A percentile compares a stretch with the other conserved stretches of the same genome.
Evolutionary conservation across 2,888 invertebrate species (phyloP).

Genomic region (Pteria penguin): DNA sequence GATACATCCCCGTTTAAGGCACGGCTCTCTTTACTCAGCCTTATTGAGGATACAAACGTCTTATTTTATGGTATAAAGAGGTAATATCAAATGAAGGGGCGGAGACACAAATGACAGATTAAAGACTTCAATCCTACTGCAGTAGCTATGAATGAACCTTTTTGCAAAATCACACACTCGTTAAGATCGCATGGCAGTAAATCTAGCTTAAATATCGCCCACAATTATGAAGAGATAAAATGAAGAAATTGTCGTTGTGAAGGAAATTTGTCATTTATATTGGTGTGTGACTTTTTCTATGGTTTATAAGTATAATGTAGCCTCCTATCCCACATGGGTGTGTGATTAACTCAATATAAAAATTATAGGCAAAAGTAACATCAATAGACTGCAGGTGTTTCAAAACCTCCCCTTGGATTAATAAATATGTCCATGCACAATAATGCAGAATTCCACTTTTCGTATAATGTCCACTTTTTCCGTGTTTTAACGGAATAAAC

Average conservation of each 20-base stretch:
- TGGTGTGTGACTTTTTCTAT: too few relatives aligned
- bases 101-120: neutral
- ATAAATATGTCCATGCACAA: too few relatives aligned
- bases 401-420: neutral
- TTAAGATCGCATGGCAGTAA: neutral
- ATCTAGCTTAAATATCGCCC: too few relatives aligned
- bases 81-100: neutral
- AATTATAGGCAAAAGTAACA: neutral
- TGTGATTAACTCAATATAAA: neutral
- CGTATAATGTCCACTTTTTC: too few relatives aligned
- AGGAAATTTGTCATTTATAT: too few relatives aligned
- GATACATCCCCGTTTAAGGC: neutral
- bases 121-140: neutral
- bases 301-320: too few relatives aligned
- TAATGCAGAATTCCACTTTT: too few relatives aligned
- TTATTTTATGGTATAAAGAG: neutral
- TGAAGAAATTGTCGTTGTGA: too few relatives aligned
- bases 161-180: neutral
- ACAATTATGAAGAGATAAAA: too few relatives aligned
- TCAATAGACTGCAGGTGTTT: neutral
- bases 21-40: neutral
- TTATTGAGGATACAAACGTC: neutral
- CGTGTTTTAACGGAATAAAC: too few relatives aligned
- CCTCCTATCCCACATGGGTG: too few relatives aligned
- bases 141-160: neutral